Evolutionary conservation across 1,140 invertebrate species (phyloP).

Genomic region (Panulirus ornatus): DNA sequence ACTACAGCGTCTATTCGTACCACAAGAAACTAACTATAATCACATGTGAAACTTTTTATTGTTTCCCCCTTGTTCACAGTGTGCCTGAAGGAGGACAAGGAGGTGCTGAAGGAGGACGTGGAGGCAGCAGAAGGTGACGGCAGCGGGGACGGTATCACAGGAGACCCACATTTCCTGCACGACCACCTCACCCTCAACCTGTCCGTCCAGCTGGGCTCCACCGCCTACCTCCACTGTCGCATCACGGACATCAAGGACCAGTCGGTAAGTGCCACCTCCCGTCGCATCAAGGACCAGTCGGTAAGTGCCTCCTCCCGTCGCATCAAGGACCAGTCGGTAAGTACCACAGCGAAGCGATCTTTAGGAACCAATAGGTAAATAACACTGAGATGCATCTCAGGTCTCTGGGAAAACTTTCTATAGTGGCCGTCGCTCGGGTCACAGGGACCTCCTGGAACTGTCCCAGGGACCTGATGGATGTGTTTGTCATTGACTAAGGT

Average conservation of each 20-base stretch:
- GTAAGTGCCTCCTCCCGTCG: too few species aligned
- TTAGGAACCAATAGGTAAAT: too few species aligned
- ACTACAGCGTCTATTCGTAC: too few species aligned
- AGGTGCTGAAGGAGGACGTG: conserved; percentile 14
- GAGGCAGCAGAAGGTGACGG: conserved; percentile 7
- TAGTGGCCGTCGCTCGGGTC: too few species aligned
- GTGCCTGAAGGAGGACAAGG: conserved; percentile 24
- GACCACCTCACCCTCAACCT: conserved; percentile 44
- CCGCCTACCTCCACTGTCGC: conserved; percentile 51
- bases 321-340: conserved; percentile 55
- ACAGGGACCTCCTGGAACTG: too few species aligned
- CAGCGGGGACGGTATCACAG: neutral
- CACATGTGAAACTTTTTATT: neutral
- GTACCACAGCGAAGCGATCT: too few species aligned
- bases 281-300: conserved; percentile 51
- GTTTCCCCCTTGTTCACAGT: neutral
- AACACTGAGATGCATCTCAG: too few species aligned
- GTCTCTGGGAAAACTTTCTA: too few species aligned
- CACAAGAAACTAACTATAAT: too few species aligned
- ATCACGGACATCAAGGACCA: conserved; percentile 42
- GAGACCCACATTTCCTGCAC: conserved; percentile 35
- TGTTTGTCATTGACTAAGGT: too few species aligned
- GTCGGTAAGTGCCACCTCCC: too few species aligned
- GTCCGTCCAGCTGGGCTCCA: conserved; percentile 54
- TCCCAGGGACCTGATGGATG: too few species aligned